Evolutionary conservation across 2,888 invertebrate species (phyloP).

Genomic region (Cecidostiba fungosa): DNA sequence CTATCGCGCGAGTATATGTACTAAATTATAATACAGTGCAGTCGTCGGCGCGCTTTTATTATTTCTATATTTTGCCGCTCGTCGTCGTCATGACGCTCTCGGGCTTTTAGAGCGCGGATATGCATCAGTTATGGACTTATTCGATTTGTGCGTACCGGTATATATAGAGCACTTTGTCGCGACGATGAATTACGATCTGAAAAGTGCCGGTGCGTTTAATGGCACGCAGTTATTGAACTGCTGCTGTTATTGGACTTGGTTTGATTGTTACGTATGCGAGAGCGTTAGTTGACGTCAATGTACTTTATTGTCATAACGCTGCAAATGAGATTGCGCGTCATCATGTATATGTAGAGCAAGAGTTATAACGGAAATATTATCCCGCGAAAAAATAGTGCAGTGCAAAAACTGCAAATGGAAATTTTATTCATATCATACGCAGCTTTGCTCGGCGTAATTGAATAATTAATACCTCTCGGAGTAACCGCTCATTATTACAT

Average conservation of each 20-base stretch:
- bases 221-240: background rate
- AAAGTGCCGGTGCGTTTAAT: conserved; percentile 25
- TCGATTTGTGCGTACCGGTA: background rate
- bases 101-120: background rate
- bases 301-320: background rate
- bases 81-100: background rate
- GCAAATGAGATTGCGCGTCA: background rate
- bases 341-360: background rate
- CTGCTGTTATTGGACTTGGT: background rate
- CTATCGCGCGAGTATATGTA: background rate
- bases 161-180: background rate
- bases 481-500: background rate
- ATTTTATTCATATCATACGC: conserved; percentile 11
- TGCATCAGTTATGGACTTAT: background rate
- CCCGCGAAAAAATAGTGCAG: background rate
- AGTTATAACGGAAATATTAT: too few species aligned
- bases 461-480: background rate
- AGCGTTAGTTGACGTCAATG: background rate
- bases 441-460: background rate
- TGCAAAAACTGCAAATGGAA: background rate
- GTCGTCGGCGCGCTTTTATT: background rate
- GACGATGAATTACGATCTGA: conserved; percentile 31
- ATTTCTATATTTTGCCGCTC: background rate
- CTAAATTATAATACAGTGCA: too few species aligned
- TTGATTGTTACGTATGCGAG: background rate